Evolutionary conservation across 1,140 invertebrate genomes (phyloP), one percentile per base, ranked within the genome.

Genomic region (Atta cephalotes): DNA sequence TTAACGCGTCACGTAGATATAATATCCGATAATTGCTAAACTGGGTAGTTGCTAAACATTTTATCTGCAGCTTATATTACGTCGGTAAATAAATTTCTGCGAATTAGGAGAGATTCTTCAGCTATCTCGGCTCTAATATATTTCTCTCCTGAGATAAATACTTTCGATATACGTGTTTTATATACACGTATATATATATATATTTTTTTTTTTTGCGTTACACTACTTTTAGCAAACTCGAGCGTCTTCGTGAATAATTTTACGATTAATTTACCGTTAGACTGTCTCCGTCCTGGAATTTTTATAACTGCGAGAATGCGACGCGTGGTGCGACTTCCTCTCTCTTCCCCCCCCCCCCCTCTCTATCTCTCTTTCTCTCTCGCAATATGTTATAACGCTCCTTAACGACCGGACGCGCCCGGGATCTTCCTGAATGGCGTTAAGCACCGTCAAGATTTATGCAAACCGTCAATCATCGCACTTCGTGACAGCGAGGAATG

Each of bases 371-470:
- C 39, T 45, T 7, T 10, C 39, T 45, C 21, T 74, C 39, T 45
- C 28, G 28, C 49, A 9, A 5, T 66, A 28, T n/a, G 35, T 56
- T 58, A 58, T 88, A 70, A 86, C 71, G 87, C 66, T 89, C 35
- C 35, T 31, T 71, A 21, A 80, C 71, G 87, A 85, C 78, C 66
- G 87, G 87, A 87, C 79, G 70, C 70, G 70, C 53, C 78, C 70
- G 28, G 35, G 77, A 82, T 58, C 87, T 89, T 89, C 63, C 65
- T 76, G 58, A 87, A 82, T 80, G 88, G 71, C 87, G 88, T 74
- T 79, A 90, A 90, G 51, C 76, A 70, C 56, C 65, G 72, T 79
- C 25, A 45, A 85, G 86, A 90, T 90, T 90, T 90, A 90, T 81
- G 76, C 80, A 76, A 81, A 87, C 76, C 79, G 86, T 87, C 80